Evolutionary conservation across 2,888 invertebrate genomes (phyloP).

Genomic region (Brenthis ino): DNA sequence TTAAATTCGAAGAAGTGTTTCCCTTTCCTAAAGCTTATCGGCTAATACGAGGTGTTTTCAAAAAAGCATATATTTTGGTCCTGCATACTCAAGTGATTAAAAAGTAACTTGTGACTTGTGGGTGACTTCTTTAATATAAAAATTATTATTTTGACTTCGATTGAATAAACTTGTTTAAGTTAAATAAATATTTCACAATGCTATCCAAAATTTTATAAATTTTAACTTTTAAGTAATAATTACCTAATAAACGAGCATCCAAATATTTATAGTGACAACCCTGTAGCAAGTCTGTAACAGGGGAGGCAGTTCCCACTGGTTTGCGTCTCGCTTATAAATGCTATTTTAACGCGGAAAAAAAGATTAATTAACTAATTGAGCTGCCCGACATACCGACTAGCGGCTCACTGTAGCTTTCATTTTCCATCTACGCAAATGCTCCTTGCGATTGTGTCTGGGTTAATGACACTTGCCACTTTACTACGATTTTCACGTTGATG

Average conservation of each 20-base stretch:
- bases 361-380: conserved; percentile 82
- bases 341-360: conserved; percentile 81
- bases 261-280: conserved; percentile 51
- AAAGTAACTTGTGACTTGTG: no score
- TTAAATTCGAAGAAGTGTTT: no score
- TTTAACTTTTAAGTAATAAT: no score
- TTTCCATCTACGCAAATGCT: conserved; percentile 38
- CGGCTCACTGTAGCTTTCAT: conserved; percentile 34
- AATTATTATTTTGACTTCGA: no score
- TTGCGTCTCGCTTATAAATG: conserved; percentile 77
- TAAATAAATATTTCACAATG: no score
- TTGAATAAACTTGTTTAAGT: no score
- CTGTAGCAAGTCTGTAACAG: conserved; percentile 51
- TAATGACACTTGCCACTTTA: conserved; percentile 38
- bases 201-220: no score
- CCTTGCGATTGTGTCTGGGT: conserved; percentile 38
- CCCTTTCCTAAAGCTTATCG: no score
- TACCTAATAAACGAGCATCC: neutral
- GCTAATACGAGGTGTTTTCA: no score
- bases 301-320: conserved; percentile 73
- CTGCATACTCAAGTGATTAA: no score
- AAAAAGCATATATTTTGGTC: no score
- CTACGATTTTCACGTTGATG: conserved; percentile 25
- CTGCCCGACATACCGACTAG: conserved; percentile 55
- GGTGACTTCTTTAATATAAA: no score